Evolutionary conservation across 2,113 vertebrate species (phyloP).

Genomic region (Phyllostomus hastatus): DNA sequence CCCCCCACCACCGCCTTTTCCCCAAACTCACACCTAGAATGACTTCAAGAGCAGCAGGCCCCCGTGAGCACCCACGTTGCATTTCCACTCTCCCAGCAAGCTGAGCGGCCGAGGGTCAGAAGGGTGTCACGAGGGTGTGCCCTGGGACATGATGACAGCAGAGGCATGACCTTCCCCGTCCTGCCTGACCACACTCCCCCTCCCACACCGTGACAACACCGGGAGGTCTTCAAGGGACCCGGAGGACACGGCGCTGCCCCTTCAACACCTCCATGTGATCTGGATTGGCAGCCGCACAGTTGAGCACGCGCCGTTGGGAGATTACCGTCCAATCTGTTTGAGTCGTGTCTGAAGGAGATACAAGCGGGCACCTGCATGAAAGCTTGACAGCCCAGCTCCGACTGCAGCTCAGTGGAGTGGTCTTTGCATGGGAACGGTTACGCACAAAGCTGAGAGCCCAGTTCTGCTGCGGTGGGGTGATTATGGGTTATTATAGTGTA

Average conservation of each 20-base stretch:
- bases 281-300: background rate
- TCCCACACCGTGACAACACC: fast-evolving
- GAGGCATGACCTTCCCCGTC: background rate
- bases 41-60: background rate
- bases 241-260: too few species aligned
- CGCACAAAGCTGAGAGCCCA: background rate
- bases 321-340: slow-evolving; percentile 39
- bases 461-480: background rate
- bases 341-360: slow-evolving; percentile 51
- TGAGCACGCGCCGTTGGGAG: background rate
- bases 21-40: background rate
- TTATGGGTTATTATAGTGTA: background rate
- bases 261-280: background rate
- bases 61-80: background rate
- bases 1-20: background rate
- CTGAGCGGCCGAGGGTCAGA: background rate
- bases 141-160: background rate
- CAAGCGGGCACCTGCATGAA: slow-evolving; percentile 61
- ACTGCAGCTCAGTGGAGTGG: background rate
- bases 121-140: too few species aligned
- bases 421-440: background rate
- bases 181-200: background rate
- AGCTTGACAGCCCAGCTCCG: background rate
- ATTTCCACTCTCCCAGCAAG: background rate
- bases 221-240: background rate